phyloP scores from a whole-genome alignment of 2,113 vertebrate genomes.

The Myodes glareolus region DNA sequence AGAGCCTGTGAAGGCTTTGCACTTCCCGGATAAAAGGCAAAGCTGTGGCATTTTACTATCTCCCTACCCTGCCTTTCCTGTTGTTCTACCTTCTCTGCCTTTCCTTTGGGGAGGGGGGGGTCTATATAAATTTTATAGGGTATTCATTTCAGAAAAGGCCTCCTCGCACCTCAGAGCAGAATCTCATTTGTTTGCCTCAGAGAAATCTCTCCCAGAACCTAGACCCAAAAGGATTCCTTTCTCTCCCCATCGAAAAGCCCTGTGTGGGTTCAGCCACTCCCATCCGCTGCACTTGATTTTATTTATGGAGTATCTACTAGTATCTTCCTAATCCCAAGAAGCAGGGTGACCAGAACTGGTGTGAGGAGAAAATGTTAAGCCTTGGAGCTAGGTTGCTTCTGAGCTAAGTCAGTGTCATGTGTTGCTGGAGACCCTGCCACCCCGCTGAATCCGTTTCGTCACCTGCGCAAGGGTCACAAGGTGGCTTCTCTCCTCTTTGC shows the following conservation, averaged over 20 bases:
- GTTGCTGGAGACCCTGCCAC: not conserved
- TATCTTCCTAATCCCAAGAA: not conserved
- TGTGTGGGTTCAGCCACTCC: not conserved
- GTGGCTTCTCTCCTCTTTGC: not conserved
- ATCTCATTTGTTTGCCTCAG: constrained; percentile 64
- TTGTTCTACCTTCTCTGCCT: constrained; percentile 42
- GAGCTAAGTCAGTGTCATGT: not conserved
- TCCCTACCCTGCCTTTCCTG: constrained; percentile 53
- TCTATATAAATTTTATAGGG: constrained; percentile 62
- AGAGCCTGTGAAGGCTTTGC: not conserved
- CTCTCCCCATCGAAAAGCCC: not conserved
- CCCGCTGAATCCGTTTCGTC: not conserved
- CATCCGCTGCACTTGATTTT: not conserved
- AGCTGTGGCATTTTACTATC: constrained; percentile 55
- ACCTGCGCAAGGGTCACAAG: not conserved
- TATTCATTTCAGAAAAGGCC: constrained; percentile 67
- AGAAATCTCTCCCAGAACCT: constrained; percentile 31
- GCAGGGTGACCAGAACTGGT: not conserved
- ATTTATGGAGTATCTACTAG: not conserved
- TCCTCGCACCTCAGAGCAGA: constrained; percentile 39
- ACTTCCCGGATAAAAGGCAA: constrained; percentile 58
- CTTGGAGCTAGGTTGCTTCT: not conserved
- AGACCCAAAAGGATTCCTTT: constrained; percentile 3
- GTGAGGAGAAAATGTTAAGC: not conserved
- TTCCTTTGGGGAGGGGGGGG: constrained; percentile 45